Conservation (phyloP, 2,797 vertebrate species). For the Pseudotriccus pelzelni region DNA sequence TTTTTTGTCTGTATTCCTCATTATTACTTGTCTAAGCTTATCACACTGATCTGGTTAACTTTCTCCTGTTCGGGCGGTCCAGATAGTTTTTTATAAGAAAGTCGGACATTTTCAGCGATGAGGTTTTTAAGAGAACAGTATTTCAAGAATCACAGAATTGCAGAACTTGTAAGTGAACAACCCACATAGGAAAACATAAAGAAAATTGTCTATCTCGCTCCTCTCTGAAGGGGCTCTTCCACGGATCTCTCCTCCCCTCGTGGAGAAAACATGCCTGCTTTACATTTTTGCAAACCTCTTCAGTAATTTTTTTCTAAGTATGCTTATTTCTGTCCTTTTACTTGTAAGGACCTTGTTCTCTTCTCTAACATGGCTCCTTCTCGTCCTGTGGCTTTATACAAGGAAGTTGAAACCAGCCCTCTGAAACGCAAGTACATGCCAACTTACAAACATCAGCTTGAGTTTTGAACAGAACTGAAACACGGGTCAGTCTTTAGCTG, state of each 20-base stretch:
- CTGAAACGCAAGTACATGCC: neutral
- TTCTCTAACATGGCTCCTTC: neutral
- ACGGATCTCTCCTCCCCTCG: neutral
- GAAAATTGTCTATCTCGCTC: neutral
- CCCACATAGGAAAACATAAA: neutral
- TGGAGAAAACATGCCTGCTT: neutral
- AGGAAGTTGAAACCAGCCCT: neutral
- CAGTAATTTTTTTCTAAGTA: neutral
- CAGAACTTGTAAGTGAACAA: rapidly evolving
- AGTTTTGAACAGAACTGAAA: neutral
- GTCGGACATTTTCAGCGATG: neutral
- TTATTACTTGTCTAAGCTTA: neutral
- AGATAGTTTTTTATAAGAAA: neutral
- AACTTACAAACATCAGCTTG: neutral
- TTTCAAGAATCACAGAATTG: neutral
- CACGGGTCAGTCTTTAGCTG: neutral
- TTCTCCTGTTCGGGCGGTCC: neutral
- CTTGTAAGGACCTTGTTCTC: neutral
- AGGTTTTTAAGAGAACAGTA: neutral
- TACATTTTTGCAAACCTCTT: neutral
- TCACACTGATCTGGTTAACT: neutral
- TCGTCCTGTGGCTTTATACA: neutral
- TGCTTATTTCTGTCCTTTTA: neutral
- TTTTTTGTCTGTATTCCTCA: neutral
- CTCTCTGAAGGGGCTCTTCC: neutral